These are phyloP conservation scores for Corythornis vintsioides DNA, from an alignment of 2,113 vertebrate genomes.

Conservation along the genomic window DNA sequence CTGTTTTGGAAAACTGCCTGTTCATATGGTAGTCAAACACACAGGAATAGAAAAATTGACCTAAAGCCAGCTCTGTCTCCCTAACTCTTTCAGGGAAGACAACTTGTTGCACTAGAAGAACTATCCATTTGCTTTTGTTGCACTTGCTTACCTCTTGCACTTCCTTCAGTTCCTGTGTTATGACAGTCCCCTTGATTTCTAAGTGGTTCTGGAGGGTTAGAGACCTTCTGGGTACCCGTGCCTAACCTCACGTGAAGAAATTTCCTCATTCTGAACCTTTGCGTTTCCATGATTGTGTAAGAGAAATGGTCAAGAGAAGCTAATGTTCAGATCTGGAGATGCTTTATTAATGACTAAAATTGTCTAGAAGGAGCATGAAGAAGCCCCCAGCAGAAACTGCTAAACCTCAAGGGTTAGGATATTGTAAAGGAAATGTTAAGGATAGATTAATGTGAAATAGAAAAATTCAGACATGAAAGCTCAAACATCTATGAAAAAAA, in stretches of 20 bases:
- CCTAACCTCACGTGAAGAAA: background rate
- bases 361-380: background rate
- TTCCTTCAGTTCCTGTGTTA: background rate
- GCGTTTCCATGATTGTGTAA: background rate
- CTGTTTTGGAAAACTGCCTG: constrained; percentile 30
- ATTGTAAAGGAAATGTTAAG: background rate
- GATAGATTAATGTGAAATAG: background rate
- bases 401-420: background rate
- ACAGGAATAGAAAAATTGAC: constrained; percentile 8
- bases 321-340: background rate
- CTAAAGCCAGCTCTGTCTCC: background rate
- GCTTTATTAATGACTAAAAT: background rate
- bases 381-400: background rate
- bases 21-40: background rate
- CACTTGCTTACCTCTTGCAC: background rate
- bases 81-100: background rate
- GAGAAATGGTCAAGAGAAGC: background rate
- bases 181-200: background rate
- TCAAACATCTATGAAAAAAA: background rate
- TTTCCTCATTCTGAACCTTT: background rate
- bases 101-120: background rate
- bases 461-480: background rate
- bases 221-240: background rate
- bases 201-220: background rate
- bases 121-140: background rate